Percentiles rank a stretch among this genome's conserved stretches.
These are phyloP conservation scores for Brachionus paranguensis DNA, from an alignment of 1,140 invertebrate species.

Conservation along the genomic window DNA sequence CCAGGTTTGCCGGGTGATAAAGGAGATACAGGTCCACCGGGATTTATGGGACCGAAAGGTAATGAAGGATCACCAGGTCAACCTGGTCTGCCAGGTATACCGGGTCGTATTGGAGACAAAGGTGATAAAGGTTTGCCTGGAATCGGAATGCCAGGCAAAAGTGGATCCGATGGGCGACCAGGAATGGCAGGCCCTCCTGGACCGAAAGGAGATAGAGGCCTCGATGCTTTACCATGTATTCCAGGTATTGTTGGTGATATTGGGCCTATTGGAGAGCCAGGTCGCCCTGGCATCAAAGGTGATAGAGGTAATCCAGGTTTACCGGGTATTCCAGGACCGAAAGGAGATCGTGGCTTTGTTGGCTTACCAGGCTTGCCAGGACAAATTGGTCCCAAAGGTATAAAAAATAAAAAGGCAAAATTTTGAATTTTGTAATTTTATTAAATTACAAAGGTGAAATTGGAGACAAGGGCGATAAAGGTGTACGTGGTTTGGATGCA, in stretches of 20 bases:
- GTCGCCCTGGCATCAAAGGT: constrained; percentile 23
- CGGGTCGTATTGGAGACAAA: not conserved
- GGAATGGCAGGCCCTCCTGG: not conserved
- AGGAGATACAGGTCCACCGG: constrained; percentile 54
- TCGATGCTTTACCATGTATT: not conserved
- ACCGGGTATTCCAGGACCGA: constrained; percentile 6
- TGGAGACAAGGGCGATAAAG: constrained; percentile 1
- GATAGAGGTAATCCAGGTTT: constrained; percentile 10
- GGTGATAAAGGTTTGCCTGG: constrained; percentile 15
- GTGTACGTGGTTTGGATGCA: not conserved
- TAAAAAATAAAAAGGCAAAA: not conserved
- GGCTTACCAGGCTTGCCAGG: constrained; percentile 1
- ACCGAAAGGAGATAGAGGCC: constrained; percentile 29
- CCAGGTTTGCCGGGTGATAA: constrained; percentile 43
- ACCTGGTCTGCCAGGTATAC: not conserved
- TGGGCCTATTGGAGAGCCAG: constrained; percentile 38
- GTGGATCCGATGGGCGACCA: not conserved
- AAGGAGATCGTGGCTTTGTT: constrained; percentile 47
- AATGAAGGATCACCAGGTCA: constrained; percentile 42
- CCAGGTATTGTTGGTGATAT: constrained; percentile 1
- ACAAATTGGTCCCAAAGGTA: not conserved
- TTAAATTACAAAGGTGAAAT: not conserved
- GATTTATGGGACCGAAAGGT: constrained; percentile 58
- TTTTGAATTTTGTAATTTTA: not conserved
- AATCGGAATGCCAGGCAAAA: constrained; percentile 1